Evolutionary conservation across 2,113 vertebrate species (phyloP).

Genomic region (Cromileptes altivelis): DNA sequence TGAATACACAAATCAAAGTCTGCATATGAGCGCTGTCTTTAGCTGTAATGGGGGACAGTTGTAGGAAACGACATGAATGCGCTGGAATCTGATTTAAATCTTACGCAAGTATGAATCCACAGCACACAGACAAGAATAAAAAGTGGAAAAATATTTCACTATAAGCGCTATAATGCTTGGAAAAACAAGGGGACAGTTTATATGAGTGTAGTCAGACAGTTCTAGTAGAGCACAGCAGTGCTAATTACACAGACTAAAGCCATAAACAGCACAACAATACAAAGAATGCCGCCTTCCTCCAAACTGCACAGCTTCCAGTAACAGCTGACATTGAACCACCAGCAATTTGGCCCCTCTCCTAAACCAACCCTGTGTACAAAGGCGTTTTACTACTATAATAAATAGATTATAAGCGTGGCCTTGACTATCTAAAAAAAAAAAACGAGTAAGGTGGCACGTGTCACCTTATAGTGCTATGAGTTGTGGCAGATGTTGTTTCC

Average conservation of each 20-base stretch:
- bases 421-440: conserved; percentile 43
- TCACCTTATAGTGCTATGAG: conserved; percentile 43
- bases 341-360: conserved; percentile 33
- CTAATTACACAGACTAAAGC: conserved; percentile 49
- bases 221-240: conserved; percentile 20
- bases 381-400: conserved; percentile 47
- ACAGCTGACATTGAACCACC: conserved; percentile 51
- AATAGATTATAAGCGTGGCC: conserved; percentile 47
- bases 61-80: conserved; percentile 4
- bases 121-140: conserved; percentile 4
- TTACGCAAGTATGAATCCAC: background rate
- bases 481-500: conserved; percentile 68
- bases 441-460: conserved; percentile 50
- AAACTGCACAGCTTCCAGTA: conserved; percentile 32
- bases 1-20: conserved; percentile 51
- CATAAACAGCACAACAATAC: conserved; percentile 36
- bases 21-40: conserved; percentile 36
- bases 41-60: conserved; percentile 33
- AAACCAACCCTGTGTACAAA: conserved; percentile 15
- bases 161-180: background rate
- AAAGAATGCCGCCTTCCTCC: conserved; percentile 31
- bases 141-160: background rate
- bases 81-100: conserved; percentile 19
- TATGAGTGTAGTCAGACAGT: conserved; percentile 11
- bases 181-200: conserved; percentile 2